Conservation (phyloP, 2,888 invertebrate genomes). For the Leucophora obtusa region DNA sequence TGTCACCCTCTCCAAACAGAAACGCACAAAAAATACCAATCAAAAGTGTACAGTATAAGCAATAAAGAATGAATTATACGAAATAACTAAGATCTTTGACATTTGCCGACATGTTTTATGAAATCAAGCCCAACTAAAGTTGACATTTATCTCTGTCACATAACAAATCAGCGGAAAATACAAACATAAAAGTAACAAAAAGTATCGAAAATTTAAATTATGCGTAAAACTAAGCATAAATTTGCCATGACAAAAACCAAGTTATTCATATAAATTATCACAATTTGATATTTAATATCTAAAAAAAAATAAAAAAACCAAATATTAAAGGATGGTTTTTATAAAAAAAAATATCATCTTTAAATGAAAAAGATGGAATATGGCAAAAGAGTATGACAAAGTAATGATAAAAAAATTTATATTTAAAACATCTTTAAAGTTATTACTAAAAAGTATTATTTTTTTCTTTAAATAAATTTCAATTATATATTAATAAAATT, state of each 20-base stretch:
- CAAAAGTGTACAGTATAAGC: neutral
- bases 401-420: no score
- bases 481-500: slow-evolving; percentile 16
- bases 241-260: neutral
- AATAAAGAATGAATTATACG: neutral
- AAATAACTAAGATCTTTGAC: slow-evolving; percentile 67
- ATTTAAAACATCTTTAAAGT: no score
- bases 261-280: neutral
- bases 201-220: slow-evolving; percentile 40
- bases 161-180: slow-evolving; percentile 69
- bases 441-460: neutral
- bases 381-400: no score
- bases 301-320: no score
- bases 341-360: no score
- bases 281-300: neutral
- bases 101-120: slow-evolving; percentile 72
- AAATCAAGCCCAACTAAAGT: slow-evolving; percentile 59
- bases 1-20: neutral
- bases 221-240: neutral
- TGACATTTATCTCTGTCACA: slow-evolving; percentile 76
- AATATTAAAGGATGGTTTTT: neutral
- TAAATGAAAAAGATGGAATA: no score
- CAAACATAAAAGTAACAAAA: neutral
- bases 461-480: neutral
- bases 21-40: neutral